Evolutionary conservation across 1,140 invertebrate species (phyloP).

Genomic region (Neocloeon triangulifer): DNA sequence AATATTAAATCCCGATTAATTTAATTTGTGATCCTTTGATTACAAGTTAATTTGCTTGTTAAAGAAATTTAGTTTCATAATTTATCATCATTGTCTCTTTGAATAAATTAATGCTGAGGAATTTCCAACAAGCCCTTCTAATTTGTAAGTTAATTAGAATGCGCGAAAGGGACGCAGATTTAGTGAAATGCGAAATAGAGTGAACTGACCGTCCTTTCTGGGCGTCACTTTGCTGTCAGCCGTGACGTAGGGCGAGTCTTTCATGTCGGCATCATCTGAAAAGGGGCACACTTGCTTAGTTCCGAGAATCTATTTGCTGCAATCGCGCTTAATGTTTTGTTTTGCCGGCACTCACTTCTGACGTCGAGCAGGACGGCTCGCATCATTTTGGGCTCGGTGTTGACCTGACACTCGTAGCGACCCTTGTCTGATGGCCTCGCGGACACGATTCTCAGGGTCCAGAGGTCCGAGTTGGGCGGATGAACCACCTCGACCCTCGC

Average conservation of each 20-base stretch:
- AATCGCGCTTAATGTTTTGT: neutral
- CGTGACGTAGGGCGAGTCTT: neutral
- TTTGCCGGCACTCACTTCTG: conserved; percentile 21
- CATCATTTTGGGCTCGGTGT: conserved; percentile 56
- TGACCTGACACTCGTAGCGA: conserved; percentile 56
- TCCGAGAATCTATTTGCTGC: too few species aligned
- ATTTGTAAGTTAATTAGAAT: too few species aligned
- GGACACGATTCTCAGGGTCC: conserved; percentile 43
- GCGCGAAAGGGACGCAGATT: too few species aligned
- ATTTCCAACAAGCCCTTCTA: too few species aligned
- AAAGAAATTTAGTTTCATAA: too few species aligned
- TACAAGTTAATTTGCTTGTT: too few species aligned
- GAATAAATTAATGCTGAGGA: too few species aligned
- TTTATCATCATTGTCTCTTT: too few species aligned
- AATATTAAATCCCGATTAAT: too few species aligned
- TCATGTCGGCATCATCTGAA: neutral
- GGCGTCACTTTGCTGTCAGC: neutral
- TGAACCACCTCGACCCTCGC: conserved; percentile 33
- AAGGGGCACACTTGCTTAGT: neutral
- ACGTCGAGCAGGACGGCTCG: conserved; percentile 38
- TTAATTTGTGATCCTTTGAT: too few species aligned
- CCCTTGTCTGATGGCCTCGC: conserved; percentile 37
- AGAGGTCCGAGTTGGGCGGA: conserved; percentile 26
- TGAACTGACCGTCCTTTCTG: neutral
- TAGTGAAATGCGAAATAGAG: too few species aligned